Conservation (phyloP, 2,888 invertebrate genomes). For the Macrophya annulata region DNA sequence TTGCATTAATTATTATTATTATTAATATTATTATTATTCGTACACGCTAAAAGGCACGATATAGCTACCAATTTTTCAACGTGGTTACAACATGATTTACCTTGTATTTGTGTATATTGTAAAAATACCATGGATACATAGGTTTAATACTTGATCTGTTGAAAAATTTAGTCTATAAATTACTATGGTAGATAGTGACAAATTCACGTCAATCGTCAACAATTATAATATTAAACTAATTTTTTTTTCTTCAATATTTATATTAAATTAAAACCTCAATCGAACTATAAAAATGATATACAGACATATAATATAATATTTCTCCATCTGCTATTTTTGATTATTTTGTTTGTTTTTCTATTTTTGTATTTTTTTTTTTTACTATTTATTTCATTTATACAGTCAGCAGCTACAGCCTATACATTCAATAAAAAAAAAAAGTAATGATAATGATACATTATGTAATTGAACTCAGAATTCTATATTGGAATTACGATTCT, state of each 20-base stretch:
- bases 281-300: conserved; percentile 18
- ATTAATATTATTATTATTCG: conserved; percentile 71
- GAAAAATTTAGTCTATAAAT: conserved; percentile 60
- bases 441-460: conserved; percentile 7
- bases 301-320: conserved; percentile 13
- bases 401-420: not conserved
- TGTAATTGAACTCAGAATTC: conserved; percentile 23
- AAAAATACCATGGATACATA: conserved; percentile 66
- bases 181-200: conserved; percentile 26
- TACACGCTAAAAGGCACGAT: conserved; percentile 78
- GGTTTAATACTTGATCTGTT: conserved; percentile 67
- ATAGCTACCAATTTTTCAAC: conserved; percentile 78
- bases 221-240: conserved; percentile 19
- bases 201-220: conserved; percentile 26
- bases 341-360: conserved; percentile 19
- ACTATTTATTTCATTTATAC: not conserved
- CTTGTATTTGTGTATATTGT: conserved; percentile 62
- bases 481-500: conserved; percentile 22
- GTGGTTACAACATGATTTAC: conserved; percentile 75
- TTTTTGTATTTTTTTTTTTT: not conserved
- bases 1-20: conserved; percentile 68
- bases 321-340: conserved; percentile 16
- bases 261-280: not conserved
- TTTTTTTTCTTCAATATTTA: not conserved
- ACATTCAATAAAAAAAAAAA: not conserved